Percentiles rank a stretch among this genome's conserved stretches.
Conservation (phyloP, 2,888 invertebrate genomes). For the Drosophila leonis region DNA sequence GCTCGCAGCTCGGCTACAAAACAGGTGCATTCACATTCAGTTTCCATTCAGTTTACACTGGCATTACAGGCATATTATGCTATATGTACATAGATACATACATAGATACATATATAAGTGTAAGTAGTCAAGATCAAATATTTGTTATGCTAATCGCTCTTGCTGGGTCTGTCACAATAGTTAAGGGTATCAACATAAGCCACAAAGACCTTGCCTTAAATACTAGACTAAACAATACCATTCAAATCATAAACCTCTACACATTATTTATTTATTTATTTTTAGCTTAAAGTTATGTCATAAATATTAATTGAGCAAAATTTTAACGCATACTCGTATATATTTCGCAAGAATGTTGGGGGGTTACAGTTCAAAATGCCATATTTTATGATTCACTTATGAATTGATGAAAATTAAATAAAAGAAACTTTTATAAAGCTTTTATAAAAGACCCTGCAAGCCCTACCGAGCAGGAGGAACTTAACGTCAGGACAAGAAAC, state of each 20-base stretch:
- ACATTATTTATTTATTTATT: background rate
- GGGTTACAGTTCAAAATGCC: slow-evolving; percentile 30
- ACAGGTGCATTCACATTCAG: slow-evolving; percentile 56
- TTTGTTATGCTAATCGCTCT: slow-evolving; percentile 42
- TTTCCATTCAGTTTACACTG: slow-evolving; percentile 18
- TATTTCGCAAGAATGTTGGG: slow-evolving; percentile 29
- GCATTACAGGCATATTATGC: slow-evolving; percentile 19
- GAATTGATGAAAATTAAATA: slow-evolving; percentile 13
- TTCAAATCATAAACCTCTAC: slow-evolving; percentile 17
- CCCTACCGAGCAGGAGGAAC: background rate
- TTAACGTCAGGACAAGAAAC: no score
- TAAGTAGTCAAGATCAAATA: slow-evolving; percentile 45
- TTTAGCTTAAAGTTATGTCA: slow-evolving; percentile 36
- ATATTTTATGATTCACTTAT: slow-evolving; percentile 27
- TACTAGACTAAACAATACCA: slow-evolving; percentile 12
- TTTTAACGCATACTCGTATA: background rate
- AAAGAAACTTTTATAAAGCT: background rate
- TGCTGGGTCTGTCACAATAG: slow-evolving; percentile 28
- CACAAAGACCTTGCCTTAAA: slow-evolving; percentile 19
- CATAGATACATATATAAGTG: background rate
- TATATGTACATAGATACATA: background rate
- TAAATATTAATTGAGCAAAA: slow-evolving; percentile 17
- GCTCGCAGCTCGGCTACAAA: slow-evolving; percentile 27
- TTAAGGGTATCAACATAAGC: slow-evolving; percentile 14
- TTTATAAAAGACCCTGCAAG: background rate